Percentiles rank a stretch among this genome's conserved stretches.
phyloP scores from a whole-genome alignment of 2,888 invertebrate genomes.

The Trachelus tabidus region DNA sequence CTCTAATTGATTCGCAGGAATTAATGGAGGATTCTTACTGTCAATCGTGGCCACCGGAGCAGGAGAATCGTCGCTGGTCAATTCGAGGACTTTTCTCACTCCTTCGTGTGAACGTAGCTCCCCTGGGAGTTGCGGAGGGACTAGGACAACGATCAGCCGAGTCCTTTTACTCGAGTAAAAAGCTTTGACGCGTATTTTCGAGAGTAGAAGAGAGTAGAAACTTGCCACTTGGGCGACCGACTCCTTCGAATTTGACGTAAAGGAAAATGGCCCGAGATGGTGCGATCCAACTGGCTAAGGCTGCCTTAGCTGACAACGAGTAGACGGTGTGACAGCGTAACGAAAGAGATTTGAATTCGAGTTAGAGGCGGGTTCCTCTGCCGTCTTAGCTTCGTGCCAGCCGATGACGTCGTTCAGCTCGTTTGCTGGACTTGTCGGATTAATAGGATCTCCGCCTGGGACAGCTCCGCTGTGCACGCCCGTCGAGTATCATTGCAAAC shows the following conservation, averaged over 20 bases:
- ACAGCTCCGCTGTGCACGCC: too few relatives aligned
- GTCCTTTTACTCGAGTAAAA: too few relatives aligned
- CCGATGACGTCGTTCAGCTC: too few relatives aligned
- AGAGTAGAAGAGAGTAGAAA: conserved; percentile 44
- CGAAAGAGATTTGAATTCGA: background rate
- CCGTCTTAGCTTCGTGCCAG: background rate
- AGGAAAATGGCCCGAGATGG: conserved; percentile 16
- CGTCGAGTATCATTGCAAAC: too few relatives aligned
- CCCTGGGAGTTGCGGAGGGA: too few relatives aligned
- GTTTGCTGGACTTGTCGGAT: too few relatives aligned
- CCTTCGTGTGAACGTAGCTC: too few relatives aligned
- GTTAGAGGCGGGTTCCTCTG: background rate
- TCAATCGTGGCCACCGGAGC: background rate
- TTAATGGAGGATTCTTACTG: too few relatives aligned
- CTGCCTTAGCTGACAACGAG: background rate
- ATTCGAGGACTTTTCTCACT: background rate
- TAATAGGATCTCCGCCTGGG: too few relatives aligned
- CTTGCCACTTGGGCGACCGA: conserved; percentile 17
- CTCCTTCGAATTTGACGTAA: conserved; percentile 7
- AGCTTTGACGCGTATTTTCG: conserved; percentile 38
- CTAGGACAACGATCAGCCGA: too few relatives aligned
- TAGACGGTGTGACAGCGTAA: background rate
- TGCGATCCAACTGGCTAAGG: background rate
- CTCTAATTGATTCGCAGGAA: too few relatives aligned
- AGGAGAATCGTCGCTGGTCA: conserved; percentile 1